A percentile compares a stretch with the other conserved stretches of the same genome.
These are phyloP conservation scores for Scelioninae gen. 2 DNA, from an alignment of 2,888 invertebrate species.

Conservation along the genomic window DNA sequence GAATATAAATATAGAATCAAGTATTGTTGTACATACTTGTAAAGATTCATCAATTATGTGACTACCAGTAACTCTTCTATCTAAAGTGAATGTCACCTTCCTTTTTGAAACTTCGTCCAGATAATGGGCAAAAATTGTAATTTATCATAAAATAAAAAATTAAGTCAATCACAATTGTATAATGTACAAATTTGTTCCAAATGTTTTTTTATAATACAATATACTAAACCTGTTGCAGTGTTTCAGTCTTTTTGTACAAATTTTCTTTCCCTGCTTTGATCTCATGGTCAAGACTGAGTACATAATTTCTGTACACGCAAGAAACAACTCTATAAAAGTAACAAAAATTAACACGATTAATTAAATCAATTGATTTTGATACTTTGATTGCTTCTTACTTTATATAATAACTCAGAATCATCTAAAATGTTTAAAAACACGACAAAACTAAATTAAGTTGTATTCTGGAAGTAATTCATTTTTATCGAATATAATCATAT, in stretches of 20 bases:
- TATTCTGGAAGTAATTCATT: too few relatives aligned
- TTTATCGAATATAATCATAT: too few relatives aligned
- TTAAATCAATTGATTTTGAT: too few relatives aligned
- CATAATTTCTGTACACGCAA: conserved; percentile 71
- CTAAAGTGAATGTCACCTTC: conserved; percentile 75
- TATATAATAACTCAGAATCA: too few relatives aligned
- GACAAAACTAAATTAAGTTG: too few relatives aligned
- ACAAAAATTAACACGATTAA: too few relatives aligned
- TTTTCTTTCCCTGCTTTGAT: conserved; percentile 71
- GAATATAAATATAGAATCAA: conserved; percentile 2
- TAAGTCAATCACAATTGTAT: too few relatives aligned
- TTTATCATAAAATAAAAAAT: neutral
- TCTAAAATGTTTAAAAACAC: too few relatives aligned
- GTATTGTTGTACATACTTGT: conserved; percentile 76
- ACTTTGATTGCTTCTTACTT: too few relatives aligned
- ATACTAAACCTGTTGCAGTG: conserved; percentile 63
- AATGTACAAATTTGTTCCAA: too few relatives aligned
- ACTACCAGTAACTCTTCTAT: conserved; percentile 86
- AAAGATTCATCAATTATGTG: conserved; percentile 90
- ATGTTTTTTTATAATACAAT: too few relatives aligned
- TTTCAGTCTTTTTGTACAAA: conserved; percentile 73
- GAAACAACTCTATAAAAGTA: conserved; percentile 64
- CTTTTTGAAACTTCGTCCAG: conserved; percentile 69
- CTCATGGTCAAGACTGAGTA: conserved; percentile 69
- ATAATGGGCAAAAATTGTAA: conserved; percentile 61